Conservation (phyloP, 2,113 vertebrate species). For the Mesembrinibis cayennensis region DNA sequence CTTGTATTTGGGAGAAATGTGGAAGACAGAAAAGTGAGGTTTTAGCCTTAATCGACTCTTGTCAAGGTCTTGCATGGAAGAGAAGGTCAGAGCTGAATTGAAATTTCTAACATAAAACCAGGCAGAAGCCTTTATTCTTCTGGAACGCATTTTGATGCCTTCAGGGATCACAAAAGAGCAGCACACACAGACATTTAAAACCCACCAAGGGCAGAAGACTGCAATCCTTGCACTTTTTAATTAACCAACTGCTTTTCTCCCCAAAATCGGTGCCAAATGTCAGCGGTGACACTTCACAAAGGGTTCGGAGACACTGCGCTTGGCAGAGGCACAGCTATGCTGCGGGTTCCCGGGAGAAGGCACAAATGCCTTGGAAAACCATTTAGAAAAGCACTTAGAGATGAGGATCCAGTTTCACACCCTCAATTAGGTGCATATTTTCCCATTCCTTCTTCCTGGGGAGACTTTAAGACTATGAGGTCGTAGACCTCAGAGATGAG, state of each 20-base stretch:
- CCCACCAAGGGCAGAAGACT: background rate
- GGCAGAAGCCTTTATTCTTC: background rate
- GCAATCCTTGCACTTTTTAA: background rate
- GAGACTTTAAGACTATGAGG: background rate
- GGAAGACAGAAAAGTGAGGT: background rate
- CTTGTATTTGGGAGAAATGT: background rate
- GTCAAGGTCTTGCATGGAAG: background rate
- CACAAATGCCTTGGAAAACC: background rate
- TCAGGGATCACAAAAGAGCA: background rate
- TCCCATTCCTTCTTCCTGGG: background rate
- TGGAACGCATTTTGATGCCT: background rate
- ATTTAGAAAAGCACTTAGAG: background rate
- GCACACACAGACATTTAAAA: background rate
- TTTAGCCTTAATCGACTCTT: background rate
- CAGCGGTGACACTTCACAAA: background rate
- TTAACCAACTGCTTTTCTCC: background rate
- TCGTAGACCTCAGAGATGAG: background rate
- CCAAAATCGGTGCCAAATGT: background rate
- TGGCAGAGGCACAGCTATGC: background rate
- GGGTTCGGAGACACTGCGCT: fast-evolving
- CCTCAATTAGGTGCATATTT: background rate
- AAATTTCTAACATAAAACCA: background rate
- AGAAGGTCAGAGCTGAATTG: background rate
- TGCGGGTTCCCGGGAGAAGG: fast-evolving
- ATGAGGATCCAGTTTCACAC: background rate